phyloP scores from a whole-genome alignment of 2,113 vertebrate genomes.

The Pseudorasbora parva region DNA sequence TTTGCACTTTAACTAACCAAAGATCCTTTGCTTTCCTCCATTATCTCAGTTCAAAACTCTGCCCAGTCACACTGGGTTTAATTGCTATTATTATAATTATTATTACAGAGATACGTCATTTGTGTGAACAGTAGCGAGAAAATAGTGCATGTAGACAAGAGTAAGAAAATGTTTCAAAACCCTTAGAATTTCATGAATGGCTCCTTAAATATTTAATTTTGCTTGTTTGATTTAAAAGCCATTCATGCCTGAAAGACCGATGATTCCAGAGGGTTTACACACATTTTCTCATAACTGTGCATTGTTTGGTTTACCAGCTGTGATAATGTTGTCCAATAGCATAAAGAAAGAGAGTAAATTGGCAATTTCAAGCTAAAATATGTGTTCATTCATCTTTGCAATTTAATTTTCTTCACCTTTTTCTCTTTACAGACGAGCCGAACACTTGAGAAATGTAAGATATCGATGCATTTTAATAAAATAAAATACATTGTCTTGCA shows the following conservation, averaged over 20 bases:
- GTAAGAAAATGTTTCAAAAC: background rate
- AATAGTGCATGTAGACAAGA: too few species aligned
- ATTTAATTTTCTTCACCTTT: slow-evolving; percentile 56
- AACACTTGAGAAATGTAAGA: slow-evolving; percentile 95
- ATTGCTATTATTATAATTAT: background rate
- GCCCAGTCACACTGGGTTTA: background rate
- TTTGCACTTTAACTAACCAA: slow-evolving; percentile 51
- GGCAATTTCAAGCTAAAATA: background rate
- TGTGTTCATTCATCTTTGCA: slow-evolving; percentile 13
- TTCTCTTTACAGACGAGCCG: slow-evolving; percentile 85
- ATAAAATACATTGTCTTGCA: background rate
- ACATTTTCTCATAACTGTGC: background rate
- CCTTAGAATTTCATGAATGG: background rate
- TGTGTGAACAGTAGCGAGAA: background rate
- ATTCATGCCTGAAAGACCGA: background rate
- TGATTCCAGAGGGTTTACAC: background rate
- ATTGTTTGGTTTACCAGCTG: background rate
- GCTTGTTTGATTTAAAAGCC: background rate
- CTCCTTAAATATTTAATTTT: background rate
- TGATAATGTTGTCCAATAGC: slow-evolving; percentile 11
- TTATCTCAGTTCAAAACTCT: slow-evolving; percentile 27
- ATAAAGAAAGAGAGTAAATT: background rate
- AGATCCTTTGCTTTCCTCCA: slow-evolving; percentile 50
- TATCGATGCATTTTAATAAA: slow-evolving; percentile 56
- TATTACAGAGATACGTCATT: background rate